Evolutionary conservation across 2,113 vertebrate species (phyloP).

Genomic region (Plestiodon gilberti): DNA sequence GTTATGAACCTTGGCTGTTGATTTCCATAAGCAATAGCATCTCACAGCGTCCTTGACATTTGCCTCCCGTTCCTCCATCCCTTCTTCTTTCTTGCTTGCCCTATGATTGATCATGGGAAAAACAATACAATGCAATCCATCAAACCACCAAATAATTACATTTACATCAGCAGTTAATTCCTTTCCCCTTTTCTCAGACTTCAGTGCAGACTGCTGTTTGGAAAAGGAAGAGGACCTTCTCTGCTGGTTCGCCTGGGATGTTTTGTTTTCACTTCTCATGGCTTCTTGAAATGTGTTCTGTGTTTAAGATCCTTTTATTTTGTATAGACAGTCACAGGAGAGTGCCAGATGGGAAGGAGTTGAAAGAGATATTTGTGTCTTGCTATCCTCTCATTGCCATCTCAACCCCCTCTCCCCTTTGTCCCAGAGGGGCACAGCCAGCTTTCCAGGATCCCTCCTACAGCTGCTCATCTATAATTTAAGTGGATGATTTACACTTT

Average conservation of each 20-base stretch:
- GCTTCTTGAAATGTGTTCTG: background rate
- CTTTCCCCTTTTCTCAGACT: too few species aligned
- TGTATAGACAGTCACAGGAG: background rate
- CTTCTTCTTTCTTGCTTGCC: background rate
- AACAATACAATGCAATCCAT: background rate
- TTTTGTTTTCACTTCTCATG: background rate
- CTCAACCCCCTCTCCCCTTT: background rate
- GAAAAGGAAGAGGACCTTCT: background rate
- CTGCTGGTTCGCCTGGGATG: background rate
- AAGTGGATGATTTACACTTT: background rate
- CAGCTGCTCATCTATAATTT: slow-evolving; percentile 14
- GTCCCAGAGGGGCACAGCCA: background rate
- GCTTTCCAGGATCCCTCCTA: background rate
- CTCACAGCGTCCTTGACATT: background rate
- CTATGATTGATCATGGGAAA: background rate
- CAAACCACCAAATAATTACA: background rate
- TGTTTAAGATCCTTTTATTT: background rate
- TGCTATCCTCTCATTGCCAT: background rate
- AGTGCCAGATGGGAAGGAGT: background rate
- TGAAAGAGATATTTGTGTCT: background rate
- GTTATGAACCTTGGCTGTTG: background rate
- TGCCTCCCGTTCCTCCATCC: background rate
- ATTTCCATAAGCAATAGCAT: too few species aligned
- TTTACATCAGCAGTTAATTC: background rate
- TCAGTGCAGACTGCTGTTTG: background rate